Percentiles rank a stretch among this genome's conserved stretches.
Evolutionary conservation across 2,113 vertebrate genomes (phyloP).

Genomic region (Callaeas wilsoni): DNA sequence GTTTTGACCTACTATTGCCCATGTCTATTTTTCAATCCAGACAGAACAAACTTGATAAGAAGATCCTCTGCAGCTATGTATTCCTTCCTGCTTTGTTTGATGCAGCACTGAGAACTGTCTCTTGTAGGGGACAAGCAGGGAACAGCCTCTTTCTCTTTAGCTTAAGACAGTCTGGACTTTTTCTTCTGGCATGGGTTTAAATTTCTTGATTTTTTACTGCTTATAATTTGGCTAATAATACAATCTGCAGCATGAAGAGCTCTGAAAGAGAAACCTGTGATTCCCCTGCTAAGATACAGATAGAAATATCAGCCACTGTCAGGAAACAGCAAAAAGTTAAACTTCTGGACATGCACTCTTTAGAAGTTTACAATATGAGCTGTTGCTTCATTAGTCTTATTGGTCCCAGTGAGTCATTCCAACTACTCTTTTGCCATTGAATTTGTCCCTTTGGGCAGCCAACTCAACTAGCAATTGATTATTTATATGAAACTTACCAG

Average conservation of each 20-base stretch:
- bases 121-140: not conserved
- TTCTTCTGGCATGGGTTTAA: not conserved
- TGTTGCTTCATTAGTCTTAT: conserved; percentile 3
- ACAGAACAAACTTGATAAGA: not conserved
- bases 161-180: not conserved
- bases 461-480: not conserved
- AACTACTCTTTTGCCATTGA: not conserved
- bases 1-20: not conserved
- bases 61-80: not conserved
- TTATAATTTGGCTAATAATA: not conserved
- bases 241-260: not conserved
- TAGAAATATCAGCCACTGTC: not conserved
- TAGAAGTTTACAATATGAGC: not conserved
- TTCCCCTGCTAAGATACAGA: not conserved
- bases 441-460: not conserved
- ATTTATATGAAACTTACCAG: not conserved
- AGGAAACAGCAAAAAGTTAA: conserved; percentile 14
- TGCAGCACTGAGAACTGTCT: not conserved
- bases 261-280: not conserved
- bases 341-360: not conserved
- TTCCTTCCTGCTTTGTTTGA: not conserved
- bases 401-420: not conserved
- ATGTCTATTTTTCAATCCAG: not conserved
- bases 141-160: not conserved
- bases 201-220: not conserved